Base-by-base conservation (phyloP, 2,888 invertebrate genomes). In the Axea sp. region DNA sequence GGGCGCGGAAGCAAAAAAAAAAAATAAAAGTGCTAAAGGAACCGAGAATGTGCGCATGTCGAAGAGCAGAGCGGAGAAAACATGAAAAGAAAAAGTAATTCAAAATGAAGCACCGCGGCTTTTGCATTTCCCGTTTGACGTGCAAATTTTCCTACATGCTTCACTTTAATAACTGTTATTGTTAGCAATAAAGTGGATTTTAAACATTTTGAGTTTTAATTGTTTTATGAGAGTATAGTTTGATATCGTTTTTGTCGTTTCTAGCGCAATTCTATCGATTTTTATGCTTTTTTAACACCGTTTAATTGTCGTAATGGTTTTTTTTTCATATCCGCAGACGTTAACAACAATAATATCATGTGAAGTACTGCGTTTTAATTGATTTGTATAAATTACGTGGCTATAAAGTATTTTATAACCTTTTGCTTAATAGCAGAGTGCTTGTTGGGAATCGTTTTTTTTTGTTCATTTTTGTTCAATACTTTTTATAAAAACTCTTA, bases 21-120 rank as follows among this genome's bases (percentile, higher is more conserved):
- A 73, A 49, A 67, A 60, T 57, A 64, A 75, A 75, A 68, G 64
- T 62, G 64, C 28, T 41, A 73, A 75, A 71, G 67, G 57, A 65
- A 26, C 53, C 28, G 26, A 9, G 45, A 19, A 39, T 22, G 26
- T 17, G 43, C 26, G 47, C 35, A n/a, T n/a, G n/a, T n/a, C n/a
- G 51, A 41, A 9, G 22, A 31, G 55, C 53, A 26, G 62, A 53
- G 35, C 12, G 45, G 30, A 14, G 45, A 49, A 15, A 12, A 30
- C 33, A 37, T 33, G 45, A 39, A 60, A 55, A 60, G 37, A 28
- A 47, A 33, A 12, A 51, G 64, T 67, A 65, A 67, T 73, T 60
- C 49, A 31, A 51, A 73, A 62, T 55, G 37, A 67, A 73, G 67
- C 60, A 41, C 60, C 65, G 41, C 28, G 64, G 64, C 64, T 59